Percentiles rank a stretch among this genome's conserved stretches.
Conservation (phyloP, 92 coral and sea anemone species). For the Galaxea fascicularis region DNA sequence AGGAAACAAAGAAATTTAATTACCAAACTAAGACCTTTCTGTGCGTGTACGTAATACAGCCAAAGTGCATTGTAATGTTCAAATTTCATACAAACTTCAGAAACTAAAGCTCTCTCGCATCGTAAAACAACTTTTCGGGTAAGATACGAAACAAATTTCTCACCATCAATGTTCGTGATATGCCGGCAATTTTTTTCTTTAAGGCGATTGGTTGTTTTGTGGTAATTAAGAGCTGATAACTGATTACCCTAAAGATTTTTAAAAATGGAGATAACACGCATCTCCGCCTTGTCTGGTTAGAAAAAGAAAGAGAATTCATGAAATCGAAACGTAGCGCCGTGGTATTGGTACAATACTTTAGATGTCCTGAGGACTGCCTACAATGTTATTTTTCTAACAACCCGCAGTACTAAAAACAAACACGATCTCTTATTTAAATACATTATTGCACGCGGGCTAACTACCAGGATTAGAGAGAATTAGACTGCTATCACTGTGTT, state of each 20-base stretch:
- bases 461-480: slow-evolving; percentile 14
- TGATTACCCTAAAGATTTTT: slow-evolving; percentile 6
- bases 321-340: not conserved
- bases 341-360: slow-evolving; percentile 4
- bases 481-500: not conserved
- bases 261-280: slow-evolving; percentile 7
- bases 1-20: slow-evolving; percentile 36
- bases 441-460: slow-evolving; percentile 12
- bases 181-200: not conserved
- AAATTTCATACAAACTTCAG: not conserved
- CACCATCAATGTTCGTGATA: not conserved
- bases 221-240: slow-evolving; percentile 30
- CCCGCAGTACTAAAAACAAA: slow-evolving; percentile 27
- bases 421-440: slow-evolving; percentile 29
- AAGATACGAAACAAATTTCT: not conserved
- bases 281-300: slow-evolving; percentile 25
- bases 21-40: not conserved
- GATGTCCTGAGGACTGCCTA: slow-evolving; percentile 4
- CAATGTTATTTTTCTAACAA: slow-evolving; percentile 14
- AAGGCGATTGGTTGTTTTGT: slow-evolving; percentile 5
- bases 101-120: not conserved
- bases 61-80: not conserved
- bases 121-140: not conserved
- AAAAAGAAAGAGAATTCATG: not conserved
- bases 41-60: not conserved